phyloP scores from a whole-genome alignment of 2,113 vertebrate genomes.

The Ammodytes marinus region DNA sequence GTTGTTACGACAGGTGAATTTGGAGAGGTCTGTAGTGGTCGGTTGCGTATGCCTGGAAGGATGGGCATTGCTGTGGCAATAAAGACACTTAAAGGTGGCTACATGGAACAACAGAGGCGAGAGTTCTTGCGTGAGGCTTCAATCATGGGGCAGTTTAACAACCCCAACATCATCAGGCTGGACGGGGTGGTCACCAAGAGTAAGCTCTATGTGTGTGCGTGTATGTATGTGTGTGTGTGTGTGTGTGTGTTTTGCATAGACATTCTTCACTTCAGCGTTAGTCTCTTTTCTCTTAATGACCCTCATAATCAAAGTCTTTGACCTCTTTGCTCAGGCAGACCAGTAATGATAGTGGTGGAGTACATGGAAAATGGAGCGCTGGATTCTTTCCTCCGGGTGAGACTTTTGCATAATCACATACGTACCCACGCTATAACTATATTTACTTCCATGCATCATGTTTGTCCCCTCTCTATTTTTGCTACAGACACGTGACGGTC shows the following conservation, averaged over 20 bases:
- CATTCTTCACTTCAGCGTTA: background rate
- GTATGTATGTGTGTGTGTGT: background rate
- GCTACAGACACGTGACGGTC: constrained; percentile 93
- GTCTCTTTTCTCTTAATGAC: background rate
- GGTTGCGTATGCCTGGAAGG: constrained; percentile 92
- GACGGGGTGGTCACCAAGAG: constrained; percentile 98
- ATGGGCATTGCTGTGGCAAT: constrained; percentile 96
- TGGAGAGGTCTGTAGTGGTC: constrained; percentile 97
- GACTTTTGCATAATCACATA: constrained; percentile 39
- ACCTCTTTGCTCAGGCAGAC: constrained; percentile 86
- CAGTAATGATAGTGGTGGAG: constrained; percentile 97
- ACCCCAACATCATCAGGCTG: constrained; percentile 95
- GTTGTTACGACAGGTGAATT: constrained; percentile 89
- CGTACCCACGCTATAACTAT: background rate
- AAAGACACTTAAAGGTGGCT: constrained; percentile 96
- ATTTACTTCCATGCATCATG: background rate
- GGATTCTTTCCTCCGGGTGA: constrained; percentile 95
- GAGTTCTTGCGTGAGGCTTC: constrained; percentile 97
- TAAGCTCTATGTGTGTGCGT: constrained; percentile 76
- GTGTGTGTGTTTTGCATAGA: background rate
- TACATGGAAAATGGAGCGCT: constrained; percentile 97
- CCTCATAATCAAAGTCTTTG: background rate
- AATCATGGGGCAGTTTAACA: constrained; percentile 98
- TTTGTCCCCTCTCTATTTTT: constrained; percentile 15
- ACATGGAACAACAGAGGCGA: constrained; percentile 92